Conservation (phyloP, 1,140 invertebrate genomes). For the Polyergus mexicanus region DNA sequence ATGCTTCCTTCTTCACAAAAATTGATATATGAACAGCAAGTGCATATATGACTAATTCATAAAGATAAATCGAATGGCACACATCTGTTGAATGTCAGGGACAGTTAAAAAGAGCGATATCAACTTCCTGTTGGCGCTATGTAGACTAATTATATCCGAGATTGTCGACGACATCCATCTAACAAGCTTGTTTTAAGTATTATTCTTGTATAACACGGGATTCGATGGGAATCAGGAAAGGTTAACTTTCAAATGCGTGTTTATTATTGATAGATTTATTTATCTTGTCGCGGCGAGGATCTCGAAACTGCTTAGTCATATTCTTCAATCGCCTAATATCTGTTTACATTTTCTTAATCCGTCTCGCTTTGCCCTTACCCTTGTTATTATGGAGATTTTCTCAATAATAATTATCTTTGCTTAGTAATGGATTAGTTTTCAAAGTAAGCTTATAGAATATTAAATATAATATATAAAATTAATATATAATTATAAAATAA, state of each 20-base stretch:
- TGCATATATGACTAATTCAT: constrained; percentile 33
- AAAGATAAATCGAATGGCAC: constrained; percentile 21
- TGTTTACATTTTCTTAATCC: too few relatives aligned
- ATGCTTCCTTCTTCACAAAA: constrained; percentile 11
- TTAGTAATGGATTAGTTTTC: neutral
- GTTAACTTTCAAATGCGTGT: too few relatives aligned
- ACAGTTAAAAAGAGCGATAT: constrained; percentile 65
- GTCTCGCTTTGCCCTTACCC: neutral
- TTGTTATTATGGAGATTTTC: neutral
- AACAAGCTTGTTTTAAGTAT: constrained; percentile 5
- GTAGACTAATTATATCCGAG: constrained; percentile 63
- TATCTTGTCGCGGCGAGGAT: too few relatives aligned
- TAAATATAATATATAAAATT: neutral
- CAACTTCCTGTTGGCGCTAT: constrained; percentile 67
- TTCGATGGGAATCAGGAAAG: too few relatives aligned
- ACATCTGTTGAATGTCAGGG: constrained; percentile 78
- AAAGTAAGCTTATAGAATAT: too few relatives aligned
- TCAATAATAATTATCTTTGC: neutral
- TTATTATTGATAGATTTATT: too few relatives aligned
- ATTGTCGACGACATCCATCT: neutral
- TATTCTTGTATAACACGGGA: too few relatives aligned
- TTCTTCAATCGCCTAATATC: too few relatives aligned
- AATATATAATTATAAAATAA: neutral
- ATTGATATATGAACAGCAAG: constrained; percentile 20
- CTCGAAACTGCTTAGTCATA: too few relatives aligned